Percentiles rank a stretch among this genome's conserved stretches.
Conservation (phyloP, 1,140 invertebrate genomes). For the Harpegnathos saltator region DNA sequence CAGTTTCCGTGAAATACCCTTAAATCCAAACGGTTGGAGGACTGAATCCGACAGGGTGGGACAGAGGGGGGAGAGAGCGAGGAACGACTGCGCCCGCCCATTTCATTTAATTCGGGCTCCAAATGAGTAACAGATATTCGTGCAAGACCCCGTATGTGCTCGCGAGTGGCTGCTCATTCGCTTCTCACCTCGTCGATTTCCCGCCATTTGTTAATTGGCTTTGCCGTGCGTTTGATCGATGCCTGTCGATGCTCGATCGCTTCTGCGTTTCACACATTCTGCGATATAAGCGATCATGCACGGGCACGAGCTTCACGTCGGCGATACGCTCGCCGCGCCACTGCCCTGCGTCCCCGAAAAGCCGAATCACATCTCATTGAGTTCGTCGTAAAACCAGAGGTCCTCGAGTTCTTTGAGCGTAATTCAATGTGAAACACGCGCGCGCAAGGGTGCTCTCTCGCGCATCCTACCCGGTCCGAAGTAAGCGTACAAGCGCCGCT, state of each 20-base stretch:
- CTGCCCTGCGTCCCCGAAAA: conserved; percentile 8
- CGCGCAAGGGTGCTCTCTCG: neutral
- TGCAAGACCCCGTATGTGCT: neutral
- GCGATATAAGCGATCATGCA: conserved; percentile 14
- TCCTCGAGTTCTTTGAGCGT: conserved; percentile 49
- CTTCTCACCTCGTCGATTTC: neutral
- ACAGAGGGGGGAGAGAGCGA: too few species aligned
- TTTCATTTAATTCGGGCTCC: neutral
- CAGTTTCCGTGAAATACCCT: conserved; percentile 12
- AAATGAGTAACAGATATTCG: neutral
- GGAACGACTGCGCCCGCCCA: neutral
- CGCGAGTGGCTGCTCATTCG: neutral
- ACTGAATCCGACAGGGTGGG: too few species aligned
- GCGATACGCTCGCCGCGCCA: conserved; percentile 6
- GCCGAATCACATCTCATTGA: conserved; percentile 25
- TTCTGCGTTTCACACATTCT: conserved; percentile 5
- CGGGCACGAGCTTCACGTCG: neutral
- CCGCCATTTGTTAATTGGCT: conserved; percentile 1
- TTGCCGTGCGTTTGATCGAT: neutral
- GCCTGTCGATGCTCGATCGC: neutral
- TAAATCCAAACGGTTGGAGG: neutral
- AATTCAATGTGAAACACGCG: conserved; percentile 42
- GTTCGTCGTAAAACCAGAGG: conserved; percentile 19
- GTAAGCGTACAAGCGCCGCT: conserved; percentile 24
- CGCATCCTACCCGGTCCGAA: neutral